phyloP scores from a whole-genome alignment of 2,113 vertebrate species.

The Macroglossus sobrinus region DNA sequence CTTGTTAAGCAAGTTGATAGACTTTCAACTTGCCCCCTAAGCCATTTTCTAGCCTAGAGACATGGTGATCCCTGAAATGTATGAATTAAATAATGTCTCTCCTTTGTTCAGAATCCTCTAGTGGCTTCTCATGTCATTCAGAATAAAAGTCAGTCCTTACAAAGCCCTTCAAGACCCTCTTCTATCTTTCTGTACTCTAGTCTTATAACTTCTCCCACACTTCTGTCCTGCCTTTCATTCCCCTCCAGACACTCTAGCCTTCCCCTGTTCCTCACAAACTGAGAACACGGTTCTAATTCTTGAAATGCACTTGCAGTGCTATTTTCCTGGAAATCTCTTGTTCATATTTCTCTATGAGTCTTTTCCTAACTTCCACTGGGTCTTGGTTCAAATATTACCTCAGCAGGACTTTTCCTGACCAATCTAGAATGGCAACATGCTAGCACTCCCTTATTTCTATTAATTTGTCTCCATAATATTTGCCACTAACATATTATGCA shows the following conservation, averaged over 20 bases:
- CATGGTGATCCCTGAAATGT: neutral
- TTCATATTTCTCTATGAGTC: neutral
- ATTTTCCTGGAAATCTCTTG: neutral
- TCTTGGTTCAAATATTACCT: neutral
- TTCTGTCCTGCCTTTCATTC: neutral
- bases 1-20: neutral
- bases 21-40: neutral
- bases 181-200: neutral
- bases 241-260: neutral
- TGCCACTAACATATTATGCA: neutral
- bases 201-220: neutral
- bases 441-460: neutral
- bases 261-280: neutral
- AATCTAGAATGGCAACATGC: neutral
- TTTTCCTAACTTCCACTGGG: neutral
- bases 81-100: neutral
- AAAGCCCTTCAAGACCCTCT: neutral
- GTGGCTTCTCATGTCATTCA: neutral
- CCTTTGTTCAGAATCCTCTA: neutral
- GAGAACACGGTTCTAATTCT: neutral
- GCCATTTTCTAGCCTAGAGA: neutral
- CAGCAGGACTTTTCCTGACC: neutral
- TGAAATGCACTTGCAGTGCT: neutral
- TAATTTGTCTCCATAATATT: neutral
- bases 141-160: neutral